A percentile compares a stretch with the other conserved stretches of the same genome.
Evolutionary conservation across 2,113 vertebrate species (phyloP).

Genomic region (Australoheros scitulus): DNA sequence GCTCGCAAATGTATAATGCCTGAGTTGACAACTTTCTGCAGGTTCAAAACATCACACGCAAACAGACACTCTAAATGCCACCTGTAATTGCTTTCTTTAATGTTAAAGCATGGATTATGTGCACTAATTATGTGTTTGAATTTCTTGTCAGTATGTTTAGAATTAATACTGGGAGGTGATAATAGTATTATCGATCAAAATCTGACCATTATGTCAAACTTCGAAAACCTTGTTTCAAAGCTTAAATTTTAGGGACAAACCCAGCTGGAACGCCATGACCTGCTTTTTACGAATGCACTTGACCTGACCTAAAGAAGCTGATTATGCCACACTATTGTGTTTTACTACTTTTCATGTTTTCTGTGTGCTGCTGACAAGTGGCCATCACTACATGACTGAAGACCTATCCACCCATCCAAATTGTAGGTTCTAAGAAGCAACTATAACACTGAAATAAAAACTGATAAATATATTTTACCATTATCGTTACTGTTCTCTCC

Average conservation of each 20-base stretch:
- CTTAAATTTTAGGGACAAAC: no score
- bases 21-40: neutral
- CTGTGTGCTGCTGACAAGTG: no score
- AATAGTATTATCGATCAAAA: neutral
- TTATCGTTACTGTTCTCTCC: conserved; percentile 10
- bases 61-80: neutral
- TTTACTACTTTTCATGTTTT: no score
- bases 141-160: neutral
- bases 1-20: neutral
- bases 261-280: no score
- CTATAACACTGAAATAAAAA: neutral
- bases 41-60: neutral
- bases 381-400: neutral
- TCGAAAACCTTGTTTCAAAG: no score
- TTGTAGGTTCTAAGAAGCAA: neutral
- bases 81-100: neutral
- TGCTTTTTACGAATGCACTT: neutral
- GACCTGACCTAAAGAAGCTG: neutral
- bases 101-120: neutral
- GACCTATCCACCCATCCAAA: neutral
- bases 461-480: neutral
- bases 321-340: neutral
- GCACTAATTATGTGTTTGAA: neutral
- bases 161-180: neutral
- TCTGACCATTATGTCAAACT: neutral